A percentile compares a stretch with the other conserved stretches of the same genome.
phyloP scores from a whole-genome alignment of 1,140 invertebrate species.

The Drosophila paulistorum region DNA sequence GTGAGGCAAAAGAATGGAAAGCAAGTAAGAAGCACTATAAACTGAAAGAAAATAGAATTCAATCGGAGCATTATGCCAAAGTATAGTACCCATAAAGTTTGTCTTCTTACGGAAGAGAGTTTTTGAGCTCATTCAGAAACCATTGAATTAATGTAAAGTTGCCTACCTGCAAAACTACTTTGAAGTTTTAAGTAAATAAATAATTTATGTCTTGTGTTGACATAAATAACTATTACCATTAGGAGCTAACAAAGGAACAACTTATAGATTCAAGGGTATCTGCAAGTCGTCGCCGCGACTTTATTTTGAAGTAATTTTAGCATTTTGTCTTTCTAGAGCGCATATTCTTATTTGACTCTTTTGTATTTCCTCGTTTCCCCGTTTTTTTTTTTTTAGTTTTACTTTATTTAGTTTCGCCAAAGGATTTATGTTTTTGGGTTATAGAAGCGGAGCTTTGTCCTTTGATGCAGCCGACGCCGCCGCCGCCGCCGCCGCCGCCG shows the following conservation, averaged over 20 bases:
- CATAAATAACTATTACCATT: neutral
- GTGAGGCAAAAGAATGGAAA: no score
- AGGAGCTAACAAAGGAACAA: no score
- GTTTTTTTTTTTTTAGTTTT: conserved; percentile 17
- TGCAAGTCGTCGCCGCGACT: neutral
- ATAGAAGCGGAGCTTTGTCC: conserved; percentile 1
- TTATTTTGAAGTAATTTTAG: neutral
- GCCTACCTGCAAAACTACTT: no score
- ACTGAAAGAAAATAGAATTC: no score
- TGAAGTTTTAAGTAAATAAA: no score
- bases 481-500: neutral
- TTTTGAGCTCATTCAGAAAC: no score
- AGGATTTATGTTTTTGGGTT: conserved; percentile 10
- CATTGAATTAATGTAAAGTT: no score
- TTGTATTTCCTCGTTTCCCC: neutral
- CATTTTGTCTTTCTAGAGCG: neutral
- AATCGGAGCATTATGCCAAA: no score
- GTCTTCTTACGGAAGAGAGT: no score
- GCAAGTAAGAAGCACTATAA: no score
- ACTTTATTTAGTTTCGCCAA: conserved; percentile 12
- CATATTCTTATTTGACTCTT: neutral
- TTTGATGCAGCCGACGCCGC: neutral
- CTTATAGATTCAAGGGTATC: neutral
- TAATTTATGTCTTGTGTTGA: no score
- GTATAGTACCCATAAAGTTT: no score